A percentile compares a stretch with the other conserved stretches of the same genome.
These are phyloP conservation scores for Pachyrhynchus sulphureomaculatus DNA, from an alignment of 1,140 invertebrate species.

Conservation along the genomic window DNA sequence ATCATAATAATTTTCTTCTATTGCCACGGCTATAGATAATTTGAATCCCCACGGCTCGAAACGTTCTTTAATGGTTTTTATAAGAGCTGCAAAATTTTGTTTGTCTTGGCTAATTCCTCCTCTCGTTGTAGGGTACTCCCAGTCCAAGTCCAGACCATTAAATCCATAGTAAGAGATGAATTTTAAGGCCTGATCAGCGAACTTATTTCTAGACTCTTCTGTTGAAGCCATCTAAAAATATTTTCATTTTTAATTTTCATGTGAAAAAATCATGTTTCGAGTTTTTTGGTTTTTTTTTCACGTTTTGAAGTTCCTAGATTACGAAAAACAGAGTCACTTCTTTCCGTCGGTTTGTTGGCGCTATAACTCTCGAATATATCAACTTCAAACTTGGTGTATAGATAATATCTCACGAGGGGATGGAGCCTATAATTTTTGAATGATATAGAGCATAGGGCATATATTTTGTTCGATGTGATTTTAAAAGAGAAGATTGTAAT, in stretches of 20 bases:
- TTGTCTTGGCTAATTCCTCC: constrained; percentile 58
- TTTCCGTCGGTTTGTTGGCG: too few species aligned
- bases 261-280: not conserved
- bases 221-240: constrained; percentile 51
- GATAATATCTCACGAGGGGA: too few species aligned
- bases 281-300: too few species aligned
- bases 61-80: constrained; percentile 55
- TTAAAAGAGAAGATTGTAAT: too few species aligned
- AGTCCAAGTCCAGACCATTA: constrained; percentile 81
- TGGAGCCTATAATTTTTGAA: too few species aligned
- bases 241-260: not conserved
- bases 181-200: constrained; percentile 60
- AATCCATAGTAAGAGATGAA: constrained; percentile 68
- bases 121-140: constrained; percentile 75
- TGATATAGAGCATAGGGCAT: too few species aligned
- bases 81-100: constrained; percentile 55
- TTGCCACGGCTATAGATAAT: constrained; percentile 57
- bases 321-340: too few species aligned
- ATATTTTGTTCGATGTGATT: too few species aligned
- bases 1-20: constrained; percentile 57
- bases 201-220: constrained; percentile 51
- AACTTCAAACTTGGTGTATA: too few species aligned
- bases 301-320: too few species aligned
- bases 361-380: not conserved
- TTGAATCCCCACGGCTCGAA: constrained; percentile 51